These are phyloP conservation scores for Rotaria sp. DNA, from an alignment of 2,888 invertebrate genomes.

Conservation along the genomic window DNA sequence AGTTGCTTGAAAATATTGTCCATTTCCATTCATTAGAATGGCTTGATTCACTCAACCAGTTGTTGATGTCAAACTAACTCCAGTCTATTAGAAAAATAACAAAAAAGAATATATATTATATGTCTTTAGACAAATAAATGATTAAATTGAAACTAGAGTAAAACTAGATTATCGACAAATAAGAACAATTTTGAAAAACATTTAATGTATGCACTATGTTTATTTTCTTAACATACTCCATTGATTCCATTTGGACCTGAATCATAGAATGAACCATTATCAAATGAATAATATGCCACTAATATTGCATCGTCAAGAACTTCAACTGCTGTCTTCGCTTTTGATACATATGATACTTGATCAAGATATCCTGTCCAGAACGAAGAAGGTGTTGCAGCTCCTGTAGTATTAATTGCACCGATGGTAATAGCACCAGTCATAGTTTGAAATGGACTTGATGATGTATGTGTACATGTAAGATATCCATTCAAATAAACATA, in stretches of 20 bases:
- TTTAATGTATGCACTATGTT: too few relatives aligned
- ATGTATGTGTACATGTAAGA: background rate
- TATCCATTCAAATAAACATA: background rate
- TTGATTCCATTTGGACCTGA: background rate
- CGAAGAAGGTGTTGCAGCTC: background rate
- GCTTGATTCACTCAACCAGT: background rate
- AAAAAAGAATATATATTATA: too few relatives aligned
- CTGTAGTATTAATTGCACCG: background rate
- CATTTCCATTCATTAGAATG: background rate
- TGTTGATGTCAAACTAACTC: background rate
- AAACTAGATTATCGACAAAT: too few relatives aligned
- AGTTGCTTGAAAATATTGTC: background rate
- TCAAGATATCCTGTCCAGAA: background rate
- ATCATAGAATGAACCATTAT: background rate
- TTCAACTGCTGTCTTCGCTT: background rate
- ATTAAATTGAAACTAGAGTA: background rate
- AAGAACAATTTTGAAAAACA: too few relatives aligned
- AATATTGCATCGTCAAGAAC: background rate
- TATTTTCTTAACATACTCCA: background rate
- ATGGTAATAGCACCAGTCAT: background rate
- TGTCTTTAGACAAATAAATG: too few relatives aligned
- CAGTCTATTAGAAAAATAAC: too few relatives aligned
- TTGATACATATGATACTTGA: background rate
- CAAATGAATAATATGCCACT: background rate
- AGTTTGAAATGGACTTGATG: background rate